Conservation (phyloP, 2,797 vertebrate species). For the Tragopan temminckii region DNA sequence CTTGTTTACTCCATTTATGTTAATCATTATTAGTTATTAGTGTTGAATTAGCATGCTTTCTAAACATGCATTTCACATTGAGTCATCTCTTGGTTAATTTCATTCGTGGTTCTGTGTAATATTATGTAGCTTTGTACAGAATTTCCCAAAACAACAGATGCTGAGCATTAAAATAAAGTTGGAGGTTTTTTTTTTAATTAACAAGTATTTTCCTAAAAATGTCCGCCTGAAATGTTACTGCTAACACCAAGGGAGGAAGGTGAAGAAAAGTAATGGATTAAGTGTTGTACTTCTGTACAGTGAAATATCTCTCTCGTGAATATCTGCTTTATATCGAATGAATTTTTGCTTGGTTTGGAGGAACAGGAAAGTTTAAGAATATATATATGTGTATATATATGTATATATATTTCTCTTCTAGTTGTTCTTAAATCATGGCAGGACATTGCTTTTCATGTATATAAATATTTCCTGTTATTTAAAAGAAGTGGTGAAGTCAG, state of each 20-base stretch:
- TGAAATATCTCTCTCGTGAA: neutral
- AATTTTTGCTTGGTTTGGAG: neutral
- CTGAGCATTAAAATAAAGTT: neutral
- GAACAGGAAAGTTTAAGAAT: neutral
- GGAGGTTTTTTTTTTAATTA: no score
- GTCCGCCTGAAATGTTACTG: neutral
- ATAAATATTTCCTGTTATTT: neutral
- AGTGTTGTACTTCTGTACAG: neutral
- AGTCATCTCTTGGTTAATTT: neutral
- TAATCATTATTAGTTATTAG: neutral
- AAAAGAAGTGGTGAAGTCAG: neutral
- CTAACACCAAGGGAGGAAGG: neutral
- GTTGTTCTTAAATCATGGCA: neutral
- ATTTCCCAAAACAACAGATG: neutral
- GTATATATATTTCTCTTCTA: neutral
- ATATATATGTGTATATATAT: no score
- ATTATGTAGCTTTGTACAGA: neutral
- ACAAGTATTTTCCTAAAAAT: neutral
- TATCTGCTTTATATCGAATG: neutral
- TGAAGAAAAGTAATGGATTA: neutral
- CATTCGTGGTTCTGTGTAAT: neutral
- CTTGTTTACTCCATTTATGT: neutral
- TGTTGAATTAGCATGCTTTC: neutral
- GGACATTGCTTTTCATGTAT: neutral
- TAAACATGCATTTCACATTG: neutral